Evolutionary conservation across 1,140 invertebrate species (phyloP).

Genomic region (Euura lappo): DNA sequence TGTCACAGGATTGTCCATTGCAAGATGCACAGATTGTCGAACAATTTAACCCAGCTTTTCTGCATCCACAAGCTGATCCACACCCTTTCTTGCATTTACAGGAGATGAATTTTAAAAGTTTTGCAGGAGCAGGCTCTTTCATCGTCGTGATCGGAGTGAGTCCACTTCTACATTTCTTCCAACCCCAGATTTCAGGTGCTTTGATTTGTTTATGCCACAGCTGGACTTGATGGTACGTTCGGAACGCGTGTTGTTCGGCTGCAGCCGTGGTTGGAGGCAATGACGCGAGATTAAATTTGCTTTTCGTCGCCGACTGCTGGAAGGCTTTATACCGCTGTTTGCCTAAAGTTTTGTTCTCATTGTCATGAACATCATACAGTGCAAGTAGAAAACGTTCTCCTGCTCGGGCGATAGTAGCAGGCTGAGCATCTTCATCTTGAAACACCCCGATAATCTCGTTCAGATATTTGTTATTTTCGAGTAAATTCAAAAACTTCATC

Average conservation of each 20-base stretch:
- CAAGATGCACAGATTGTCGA: conserved; percentile 21
- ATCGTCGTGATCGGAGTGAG: conserved; percentile 4
- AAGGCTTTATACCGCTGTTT: not conserved
- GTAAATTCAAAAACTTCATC: not conserved
- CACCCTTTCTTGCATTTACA: conserved; percentile 19
- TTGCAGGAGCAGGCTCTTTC: conserved; percentile 8
- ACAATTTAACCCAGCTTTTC: conserved; percentile 20
- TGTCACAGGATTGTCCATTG: not conserved
- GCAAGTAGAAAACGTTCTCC: not conserved
- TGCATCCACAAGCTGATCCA: conserved; percentile 19
- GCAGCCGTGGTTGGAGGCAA: conserved; percentile 22
- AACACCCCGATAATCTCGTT: not conserved
- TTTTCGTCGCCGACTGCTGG: conserved; percentile 16
- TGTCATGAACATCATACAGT: not conserved
- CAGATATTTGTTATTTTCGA: not conserved
- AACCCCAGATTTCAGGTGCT: conserved; percentile 21
- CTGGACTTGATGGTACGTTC: conserved; percentile 27
- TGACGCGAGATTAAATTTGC: conserved; percentile 23
- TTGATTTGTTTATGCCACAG: conserved; percentile 12
- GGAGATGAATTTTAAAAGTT: conserved; percentile 20
- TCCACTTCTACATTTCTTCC: not conserved
- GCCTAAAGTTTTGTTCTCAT: not conserved
- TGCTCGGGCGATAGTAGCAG: not conserved
- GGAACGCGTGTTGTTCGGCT: conserved; percentile 20
- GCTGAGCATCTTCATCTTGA: not conserved